A percentile compares a stretch with the other conserved stretches of the same genome.
phyloP scores from a whole-genome alignment of 2,888 invertebrate species.

The Oligia fasciuncula region DNA sequence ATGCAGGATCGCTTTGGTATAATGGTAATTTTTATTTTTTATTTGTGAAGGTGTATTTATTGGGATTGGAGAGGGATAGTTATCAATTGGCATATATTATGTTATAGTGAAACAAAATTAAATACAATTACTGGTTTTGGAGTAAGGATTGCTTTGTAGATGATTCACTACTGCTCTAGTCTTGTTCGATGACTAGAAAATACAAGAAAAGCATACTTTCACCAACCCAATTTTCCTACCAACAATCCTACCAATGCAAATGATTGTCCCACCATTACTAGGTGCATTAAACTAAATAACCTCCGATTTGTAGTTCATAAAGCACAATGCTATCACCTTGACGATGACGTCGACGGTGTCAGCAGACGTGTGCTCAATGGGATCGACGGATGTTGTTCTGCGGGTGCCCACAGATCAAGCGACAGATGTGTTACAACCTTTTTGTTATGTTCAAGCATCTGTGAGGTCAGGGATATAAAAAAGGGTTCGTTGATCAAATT shows the following conservation, averaged over 20 bases:
- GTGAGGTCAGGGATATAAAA: conserved; percentile 38
- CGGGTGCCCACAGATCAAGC: conserved; percentile 75
- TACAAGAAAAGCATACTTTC: conserved; percentile 11
- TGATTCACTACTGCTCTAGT: neutral
- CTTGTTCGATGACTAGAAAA: conserved; percentile 2
- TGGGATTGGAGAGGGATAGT: conserved; percentile 20
- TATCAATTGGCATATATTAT: conserved; percentile 10
- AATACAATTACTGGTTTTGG: neutral
- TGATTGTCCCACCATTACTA: conserved; percentile 37
- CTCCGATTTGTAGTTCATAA: conserved; percentile 67
- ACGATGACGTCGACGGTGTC: conserved; percentile 68
- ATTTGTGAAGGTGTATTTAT: conserved; percentile 46
- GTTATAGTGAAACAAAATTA: conserved; percentile 2
- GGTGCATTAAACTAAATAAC: conserved; percentile 62
- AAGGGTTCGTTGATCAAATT: conserved; percentile 39
- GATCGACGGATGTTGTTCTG: conserved; percentile 82
- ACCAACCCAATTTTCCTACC: conserved; percentile 14
- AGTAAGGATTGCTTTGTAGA: neutral
- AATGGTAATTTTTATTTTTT: conserved; percentile 61
- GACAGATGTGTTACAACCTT: conserved; percentile 57
- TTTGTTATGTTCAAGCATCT: conserved; percentile 49
- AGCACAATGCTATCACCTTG: conserved; percentile 72
- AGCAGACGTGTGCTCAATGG: conserved; percentile 78
- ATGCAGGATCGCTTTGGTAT: conserved; percentile 61
- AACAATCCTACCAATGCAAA: conserved; percentile 1